Evolutionary conservation across 2,113 vertebrate genomes (phyloP).

Genomic region (Tyto alba): DNA sequence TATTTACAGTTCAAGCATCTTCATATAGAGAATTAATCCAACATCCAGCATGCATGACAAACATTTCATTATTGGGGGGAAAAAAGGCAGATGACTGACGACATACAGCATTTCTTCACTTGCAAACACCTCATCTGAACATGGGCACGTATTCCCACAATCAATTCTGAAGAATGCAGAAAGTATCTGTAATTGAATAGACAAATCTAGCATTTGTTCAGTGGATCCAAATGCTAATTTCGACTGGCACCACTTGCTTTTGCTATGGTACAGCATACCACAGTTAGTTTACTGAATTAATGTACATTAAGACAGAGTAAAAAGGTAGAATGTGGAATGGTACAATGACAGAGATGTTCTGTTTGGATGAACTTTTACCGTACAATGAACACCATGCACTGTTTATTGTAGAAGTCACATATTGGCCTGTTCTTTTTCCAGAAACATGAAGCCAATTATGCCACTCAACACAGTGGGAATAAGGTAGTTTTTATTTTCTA

Average conservation of each 20-base stretch:
- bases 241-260: constrained; percentile 10
- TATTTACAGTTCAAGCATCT: constrained; percentile 55
- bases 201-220: constrained; percentile 49
- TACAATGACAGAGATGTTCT: constrained; percentile 35
- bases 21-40: constrained; percentile 32
- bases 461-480: constrained; percentile 54
- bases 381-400: constrained; percentile 60
- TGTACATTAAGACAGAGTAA: constrained; percentile 32
- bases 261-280: constrained; percentile 24
- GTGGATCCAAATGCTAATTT: constrained; percentile 60
- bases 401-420: constrained; percentile 53
- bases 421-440: constrained; percentile 38
- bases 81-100: background rate
- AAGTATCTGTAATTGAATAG: constrained; percentile 1
- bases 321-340: constrained; percentile 30
- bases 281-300: constrained; percentile 56
- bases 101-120: constrained; percentile 40
- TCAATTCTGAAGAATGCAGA: constrained; percentile 42
- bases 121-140: constrained; percentile 38
- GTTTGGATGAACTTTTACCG: background rate
- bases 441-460: constrained; percentile 61
- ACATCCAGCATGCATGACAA: constrained; percentile 40
- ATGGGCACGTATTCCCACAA: background rate
- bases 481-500: constrained; percentile 71
- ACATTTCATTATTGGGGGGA: background rate